Conservation (phyloP, 2,888 invertebrate genomes). For the Leptogaster cylindrica region DNA sequence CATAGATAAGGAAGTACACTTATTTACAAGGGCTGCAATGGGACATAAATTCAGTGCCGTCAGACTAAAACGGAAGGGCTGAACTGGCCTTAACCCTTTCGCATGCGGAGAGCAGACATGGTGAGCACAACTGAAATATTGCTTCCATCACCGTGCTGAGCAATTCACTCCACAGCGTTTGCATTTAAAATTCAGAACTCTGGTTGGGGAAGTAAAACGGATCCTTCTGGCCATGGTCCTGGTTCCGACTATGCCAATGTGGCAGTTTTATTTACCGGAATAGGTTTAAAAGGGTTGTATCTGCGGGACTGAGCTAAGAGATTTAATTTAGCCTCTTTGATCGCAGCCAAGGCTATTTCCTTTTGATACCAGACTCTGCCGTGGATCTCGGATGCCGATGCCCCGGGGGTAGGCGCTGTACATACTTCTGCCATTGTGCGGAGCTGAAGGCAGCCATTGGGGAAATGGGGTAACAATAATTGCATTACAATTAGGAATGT, state of each 20-base stretch:
- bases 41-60: conserved; percentile 1
- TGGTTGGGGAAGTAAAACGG: too few relatives aligned
- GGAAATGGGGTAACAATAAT: background rate
- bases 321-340: conserved; percentile 10
- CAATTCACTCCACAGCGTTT: background rate
- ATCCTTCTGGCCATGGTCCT: too few relatives aligned
- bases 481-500: conserved; percentile 3
- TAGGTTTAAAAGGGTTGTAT: conserved; percentile 2
- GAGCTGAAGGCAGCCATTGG: background rate
- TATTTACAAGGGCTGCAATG: conserved; percentile 4
- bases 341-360: conserved; percentile 4
- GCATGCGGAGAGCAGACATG: background rate
- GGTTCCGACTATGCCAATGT: background rate
- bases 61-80: conserved; percentile 4
- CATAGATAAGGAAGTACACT: conserved; percentile 3
- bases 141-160: background rate
- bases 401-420: background rate
- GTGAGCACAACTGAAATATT: background rate
- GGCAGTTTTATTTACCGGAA: conserved; percentile 7
- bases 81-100: conserved; percentile 2
- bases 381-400: background rate
- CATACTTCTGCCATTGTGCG: background rate
- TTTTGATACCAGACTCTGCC: conserved; percentile 1
- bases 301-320: background rate
- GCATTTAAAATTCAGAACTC: conserved; percentile 3